These are phyloP conservation scores for Caenorhabditis sp. DNA, from an alignment of 2,888 invertebrate genomes.

Conservation along the genomic window DNA sequence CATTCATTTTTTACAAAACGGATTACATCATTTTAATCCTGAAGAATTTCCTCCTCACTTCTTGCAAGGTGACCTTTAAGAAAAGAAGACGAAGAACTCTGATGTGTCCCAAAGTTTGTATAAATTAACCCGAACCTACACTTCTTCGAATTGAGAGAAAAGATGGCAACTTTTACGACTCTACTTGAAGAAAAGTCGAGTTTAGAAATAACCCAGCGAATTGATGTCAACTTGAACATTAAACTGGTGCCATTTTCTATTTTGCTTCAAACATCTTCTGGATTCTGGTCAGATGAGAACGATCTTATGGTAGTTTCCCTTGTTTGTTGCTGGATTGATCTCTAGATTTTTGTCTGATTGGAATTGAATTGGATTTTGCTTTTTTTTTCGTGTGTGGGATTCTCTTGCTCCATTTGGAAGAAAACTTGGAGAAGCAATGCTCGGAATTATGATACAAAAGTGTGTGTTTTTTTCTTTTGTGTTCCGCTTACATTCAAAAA, in stretches of 20 bases:
- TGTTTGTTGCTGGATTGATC: not conserved
- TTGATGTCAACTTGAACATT: constrained; percentile 16
- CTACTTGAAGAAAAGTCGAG: not conserved
- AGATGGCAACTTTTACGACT: constrained; percentile 14
- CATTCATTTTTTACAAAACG: not conserved
- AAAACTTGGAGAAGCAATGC: constrained; percentile 4
- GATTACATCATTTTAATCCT: constrained; percentile 28
- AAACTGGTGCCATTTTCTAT: not conserved
- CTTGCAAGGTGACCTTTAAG: constrained; percentile 12
- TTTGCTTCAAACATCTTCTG: constrained; percentile 14
- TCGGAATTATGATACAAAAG: not conserved
- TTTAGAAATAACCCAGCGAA: constrained; percentile 14
- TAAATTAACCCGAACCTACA: constrained; percentile 28
- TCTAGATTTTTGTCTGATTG: not conserved
- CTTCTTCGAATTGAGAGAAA: constrained; percentile 23
- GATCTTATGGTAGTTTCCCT: not conserved
- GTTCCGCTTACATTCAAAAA: not conserved
- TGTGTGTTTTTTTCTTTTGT: not conserved
- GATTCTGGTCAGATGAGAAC: constrained; percentile 10
- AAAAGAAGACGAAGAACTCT: constrained; percentile 15
- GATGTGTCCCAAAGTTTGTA: not conserved
- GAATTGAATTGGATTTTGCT: not conserved
- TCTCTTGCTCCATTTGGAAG: not conserved
- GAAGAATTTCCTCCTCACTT: not conserved
- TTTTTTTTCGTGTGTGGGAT: not conserved